A percentile compares a stretch with the other conserved stretches of the same genome.
These are phyloP conservation scores for Tetraneura akinire DNA, from an alignment of 1,140 invertebrate species.

Conservation along the genomic window DNA sequence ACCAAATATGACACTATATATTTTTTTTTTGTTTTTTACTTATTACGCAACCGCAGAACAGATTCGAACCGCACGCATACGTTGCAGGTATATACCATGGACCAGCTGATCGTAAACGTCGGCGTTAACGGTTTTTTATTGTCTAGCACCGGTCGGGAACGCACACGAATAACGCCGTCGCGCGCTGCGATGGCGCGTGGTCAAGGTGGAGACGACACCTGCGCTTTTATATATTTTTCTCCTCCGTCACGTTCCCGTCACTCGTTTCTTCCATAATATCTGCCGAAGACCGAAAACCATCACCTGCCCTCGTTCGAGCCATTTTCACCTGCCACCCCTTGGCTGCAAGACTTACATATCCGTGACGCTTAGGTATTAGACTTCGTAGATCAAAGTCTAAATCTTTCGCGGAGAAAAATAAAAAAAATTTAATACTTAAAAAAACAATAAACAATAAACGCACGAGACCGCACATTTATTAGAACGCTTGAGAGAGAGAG, in stretches of 20 bases:
- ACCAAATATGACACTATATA: no score
- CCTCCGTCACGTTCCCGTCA: neutral
- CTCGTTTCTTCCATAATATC: neutral
- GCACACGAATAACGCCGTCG: no score
- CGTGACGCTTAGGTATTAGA: neutral
- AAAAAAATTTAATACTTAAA: no score
- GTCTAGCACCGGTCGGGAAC: conserved; percentile 5
- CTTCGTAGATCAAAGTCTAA: no score
- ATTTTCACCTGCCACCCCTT: conserved; percentile 35
- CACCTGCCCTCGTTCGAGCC: neutral
- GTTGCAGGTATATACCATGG: no score
- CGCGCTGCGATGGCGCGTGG: conserved; percentile 32
- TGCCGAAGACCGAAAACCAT: neutral
- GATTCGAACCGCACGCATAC: no score
- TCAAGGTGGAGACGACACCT: conserved; percentile 39
- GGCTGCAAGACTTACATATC: neutral
- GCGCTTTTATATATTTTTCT: neutral
- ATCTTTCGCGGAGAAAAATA: no score
- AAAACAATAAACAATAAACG: no score
- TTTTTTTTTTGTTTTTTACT: no score
- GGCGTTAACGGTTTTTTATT: conserved; percentile 24
- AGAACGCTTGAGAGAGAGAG: no score
- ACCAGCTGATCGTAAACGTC: neutral
- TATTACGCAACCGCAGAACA: no score
- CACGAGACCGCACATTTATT: no score